phyloP scores from a whole-genome alignment of 1,140 invertebrate species.

The Solenopsis fugax region DNA sequence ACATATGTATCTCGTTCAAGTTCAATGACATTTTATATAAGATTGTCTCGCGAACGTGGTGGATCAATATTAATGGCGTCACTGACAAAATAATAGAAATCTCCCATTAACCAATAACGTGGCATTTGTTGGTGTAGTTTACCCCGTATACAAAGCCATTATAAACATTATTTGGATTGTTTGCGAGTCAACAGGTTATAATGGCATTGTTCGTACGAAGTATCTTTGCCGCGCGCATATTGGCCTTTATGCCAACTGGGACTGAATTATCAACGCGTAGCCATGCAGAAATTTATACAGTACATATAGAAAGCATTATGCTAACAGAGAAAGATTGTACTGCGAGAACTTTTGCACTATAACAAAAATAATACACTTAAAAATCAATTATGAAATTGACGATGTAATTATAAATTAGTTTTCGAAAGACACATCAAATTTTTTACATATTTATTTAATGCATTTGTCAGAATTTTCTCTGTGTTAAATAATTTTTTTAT shows the following conservation, averaged over 20 bases:
- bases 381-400: not conserved
- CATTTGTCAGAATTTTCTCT: not conserved
- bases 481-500: not conserved
- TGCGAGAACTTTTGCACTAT: not conserved
- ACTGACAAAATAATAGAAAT: constrained; percentile 50
- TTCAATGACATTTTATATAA: constrained; percentile 36
- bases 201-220: constrained; percentile 51
- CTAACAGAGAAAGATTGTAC: not conserved
- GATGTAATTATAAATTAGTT: not conserved
- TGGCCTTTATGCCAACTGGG: constrained; percentile 48
- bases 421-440: not conserved
- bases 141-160: constrained; percentile 50
- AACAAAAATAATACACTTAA: constrained; percentile 12
- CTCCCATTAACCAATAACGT: constrained; percentile 50
- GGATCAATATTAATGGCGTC: constrained; percentile 29
- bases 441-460: not conserved
- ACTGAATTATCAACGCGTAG: constrained; percentile 54
- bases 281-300: constrained; percentile 59
- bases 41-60: not conserved
- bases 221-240: constrained; percentile 49
- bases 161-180: constrained; percentile 65
- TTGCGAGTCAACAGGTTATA: constrained; percentile 58
- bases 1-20: not conserved
- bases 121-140: constrained; percentile 32
- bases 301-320: constrained; percentile 4